Conservation (phyloP, 2,113 vertebrate species). For the Acrocephalus kingi region DNA sequence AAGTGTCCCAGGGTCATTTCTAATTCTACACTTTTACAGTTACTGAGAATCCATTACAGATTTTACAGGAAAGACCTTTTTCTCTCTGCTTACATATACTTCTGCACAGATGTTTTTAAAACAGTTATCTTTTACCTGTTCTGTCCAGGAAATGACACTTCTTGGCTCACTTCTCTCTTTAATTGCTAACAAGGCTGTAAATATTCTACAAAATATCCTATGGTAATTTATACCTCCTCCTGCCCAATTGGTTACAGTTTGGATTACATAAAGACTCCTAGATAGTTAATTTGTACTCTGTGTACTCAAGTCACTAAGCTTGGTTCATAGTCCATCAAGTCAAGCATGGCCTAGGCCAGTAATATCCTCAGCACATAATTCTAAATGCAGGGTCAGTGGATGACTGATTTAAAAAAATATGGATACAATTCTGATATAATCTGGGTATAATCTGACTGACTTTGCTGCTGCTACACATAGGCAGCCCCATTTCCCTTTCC, state of each 20-base stretch:
- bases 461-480: not conserved
- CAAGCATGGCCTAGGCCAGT: not conserved
- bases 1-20: not conserved
- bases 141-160: not conserved
- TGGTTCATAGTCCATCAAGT: not conserved
- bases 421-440: not conserved
- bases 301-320: not conserved
- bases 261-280: not conserved
- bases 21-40: not conserved
- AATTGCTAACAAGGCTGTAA: not conserved
- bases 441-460: not conserved
- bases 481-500: not conserved
- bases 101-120: not conserved
- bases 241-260: not conserved
- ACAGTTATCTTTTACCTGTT: not conserved
- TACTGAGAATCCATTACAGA: not conserved
- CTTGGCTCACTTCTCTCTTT: not conserved
- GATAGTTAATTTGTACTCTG: not conserved
- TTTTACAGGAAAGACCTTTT: not conserved
- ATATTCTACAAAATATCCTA: not conserved
- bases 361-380: not conserved
- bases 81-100: not conserved
- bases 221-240: not conserved
- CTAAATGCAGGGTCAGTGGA: not conserved
- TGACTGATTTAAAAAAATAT: not conserved